These are phyloP conservation scores for Upupa epops DNA, from an alignment of 2,113 vertebrate species.

Conservation along the genomic window DNA sequence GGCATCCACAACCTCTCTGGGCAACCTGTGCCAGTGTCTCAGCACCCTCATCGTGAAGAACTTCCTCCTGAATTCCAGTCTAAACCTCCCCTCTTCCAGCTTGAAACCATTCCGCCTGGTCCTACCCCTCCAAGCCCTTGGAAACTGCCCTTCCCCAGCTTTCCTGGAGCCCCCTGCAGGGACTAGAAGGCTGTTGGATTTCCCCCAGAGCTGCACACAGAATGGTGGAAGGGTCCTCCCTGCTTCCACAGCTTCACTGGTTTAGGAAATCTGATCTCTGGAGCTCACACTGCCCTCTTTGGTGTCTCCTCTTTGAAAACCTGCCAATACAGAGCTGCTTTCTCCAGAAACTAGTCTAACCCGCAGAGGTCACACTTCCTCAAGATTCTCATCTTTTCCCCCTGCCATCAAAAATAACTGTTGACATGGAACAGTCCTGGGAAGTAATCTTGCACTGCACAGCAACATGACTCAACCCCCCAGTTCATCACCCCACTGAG, in stretches of 20 bases:
- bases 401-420: constrained; percentile 54
- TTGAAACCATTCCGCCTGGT: no score
- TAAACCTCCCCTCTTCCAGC: no score
- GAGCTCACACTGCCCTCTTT: neutral
- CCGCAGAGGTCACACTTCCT: neutral
- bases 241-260: neutral
- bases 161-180: no score
- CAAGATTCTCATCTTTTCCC: neutral
- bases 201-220: neutral
- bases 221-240: neutral
- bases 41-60: no score
- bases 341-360: neutral
- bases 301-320: neutral
- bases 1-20: no score
- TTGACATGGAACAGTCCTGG: constrained; percentile 31
- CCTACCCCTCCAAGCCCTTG: no score
- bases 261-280: neutral
- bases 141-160: no score
- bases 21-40: no score
- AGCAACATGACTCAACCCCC: constrained; percentile 1
- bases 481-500: neutral
- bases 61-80: no score
- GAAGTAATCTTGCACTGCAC: neutral
- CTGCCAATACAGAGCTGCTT: neutral
- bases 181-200: no score